Evolutionary conservation across 2,113 vertebrate species (phyloP).

Genomic region (Dipodomys ordii): DNA sequence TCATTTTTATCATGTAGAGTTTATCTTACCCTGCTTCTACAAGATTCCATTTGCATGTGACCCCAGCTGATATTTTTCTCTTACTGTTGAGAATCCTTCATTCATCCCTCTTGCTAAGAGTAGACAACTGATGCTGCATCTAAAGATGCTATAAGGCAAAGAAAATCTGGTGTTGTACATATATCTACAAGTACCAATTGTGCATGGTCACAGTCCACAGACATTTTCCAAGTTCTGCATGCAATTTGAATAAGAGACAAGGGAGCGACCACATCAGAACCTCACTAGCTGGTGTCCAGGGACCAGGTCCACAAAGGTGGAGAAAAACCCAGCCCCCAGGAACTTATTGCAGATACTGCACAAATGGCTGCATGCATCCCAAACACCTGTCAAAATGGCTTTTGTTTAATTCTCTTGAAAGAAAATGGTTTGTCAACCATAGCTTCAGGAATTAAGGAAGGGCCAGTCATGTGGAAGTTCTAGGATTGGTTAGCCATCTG

Average conservation of each 20-base stretch:
- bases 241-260: slow-evolving; percentile 56
- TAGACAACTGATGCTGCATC: slow-evolving; percentile 45
- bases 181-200: slow-evolving; percentile 48
- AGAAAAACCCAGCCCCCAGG: background rate
- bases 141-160: slow-evolving; percentile 49
- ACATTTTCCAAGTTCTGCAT: slow-evolving; percentile 70
- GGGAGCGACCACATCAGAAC: background rate
- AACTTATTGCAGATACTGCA: background rate
- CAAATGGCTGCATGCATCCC: background rate
- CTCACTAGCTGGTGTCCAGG: slow-evolving; percentile 29
- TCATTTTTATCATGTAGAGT: background rate
- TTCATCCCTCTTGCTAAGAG: slow-evolving; percentile 64
- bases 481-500: slow-evolving; percentile 45
- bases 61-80: background rate
- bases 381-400: slow-evolving; percentile 26
- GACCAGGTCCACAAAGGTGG: background rate
- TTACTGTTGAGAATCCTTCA: slow-evolving; percentile 29
- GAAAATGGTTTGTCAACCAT: slow-evolving; percentile 4
- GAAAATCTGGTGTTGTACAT: slow-evolving; percentile 64
- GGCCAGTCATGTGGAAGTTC: slow-evolving; percentile 19
- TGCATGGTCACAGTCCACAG: slow-evolving; percentile 68
- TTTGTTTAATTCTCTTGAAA: slow-evolving; percentile 50
- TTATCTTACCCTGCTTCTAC: background rate
- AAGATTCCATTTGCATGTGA: slow-evolving; percentile 42
- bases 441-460: slow-evolving; percentile 10